Evolutionary conservation across 2,888 invertebrate species (phyloP), one percentile per base, ranked within the genome.

Genomic region (Rhagophthalmus giganteus): DNA sequence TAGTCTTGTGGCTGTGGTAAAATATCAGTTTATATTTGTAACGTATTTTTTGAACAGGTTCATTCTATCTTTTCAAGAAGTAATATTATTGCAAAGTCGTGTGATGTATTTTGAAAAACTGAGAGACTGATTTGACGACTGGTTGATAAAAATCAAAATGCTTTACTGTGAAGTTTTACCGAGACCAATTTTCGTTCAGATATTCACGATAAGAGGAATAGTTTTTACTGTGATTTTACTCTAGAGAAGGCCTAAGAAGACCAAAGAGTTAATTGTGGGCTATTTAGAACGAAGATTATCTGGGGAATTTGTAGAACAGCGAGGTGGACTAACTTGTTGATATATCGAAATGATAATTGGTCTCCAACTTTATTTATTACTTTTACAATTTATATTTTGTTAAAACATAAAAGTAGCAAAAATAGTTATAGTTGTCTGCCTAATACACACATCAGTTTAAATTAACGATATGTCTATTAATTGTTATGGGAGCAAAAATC

Each of bases 21-120:
- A 45, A 51, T 51, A 51, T 51, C 45, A 46, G 51, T 51, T 51
- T 51, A 51, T 51, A 45, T 45, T 51, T 45, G 40, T 51, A 51
- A 45, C 45, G 40, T 51, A 51, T 46, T 51, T 40, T 51, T 35
- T 45, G 39, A 51, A 51, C 26, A 28, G 38, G 32, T 38, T 33
- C 37, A 32, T 38, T 50, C 42, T 46, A 46, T 38, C 25, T 46
- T 31, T 38, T 28, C 27, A 14, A 28, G 12, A 16, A 14, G 37
- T 20, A 13, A 35, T 30, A 30, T 28, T 39, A 33, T 37, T 27
- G 20, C 15, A 38, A 38, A 34, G 26, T 32, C 15, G 24, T 44
- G 38, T 34, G 10, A 39, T 37, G 38, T 35, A 44, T 24, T 38
- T 31, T 38, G 38, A 16, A 42, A 39, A 39, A 34, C 12, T 13